phyloP scores from a whole-genome alignment of 2,888 invertebrate genomes.

The Archips crataeganus region DNA sequence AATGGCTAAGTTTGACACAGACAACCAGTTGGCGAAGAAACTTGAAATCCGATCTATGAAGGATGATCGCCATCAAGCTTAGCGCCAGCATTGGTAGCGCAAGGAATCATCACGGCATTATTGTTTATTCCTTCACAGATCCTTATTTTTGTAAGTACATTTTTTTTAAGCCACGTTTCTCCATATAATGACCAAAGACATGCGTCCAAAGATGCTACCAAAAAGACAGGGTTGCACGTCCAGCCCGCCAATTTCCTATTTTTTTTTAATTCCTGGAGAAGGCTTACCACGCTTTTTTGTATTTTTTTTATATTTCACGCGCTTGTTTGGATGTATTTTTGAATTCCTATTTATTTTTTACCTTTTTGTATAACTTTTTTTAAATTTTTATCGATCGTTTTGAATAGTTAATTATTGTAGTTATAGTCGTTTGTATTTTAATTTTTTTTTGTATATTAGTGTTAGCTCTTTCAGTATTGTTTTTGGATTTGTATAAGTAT shows the following conservation, averaged over 20 bases:
- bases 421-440: slow-evolving; percentile 42
- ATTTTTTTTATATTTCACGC: slow-evolving; percentile 59
- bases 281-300: slow-evolving; percentile 54
- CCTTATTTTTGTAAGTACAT: slow-evolving; percentile 62
- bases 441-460: slow-evolving; percentile 59
- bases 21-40: not conserved
- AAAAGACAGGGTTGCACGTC: slow-evolving; percentile 67
- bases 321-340: slow-evolving; percentile 79
- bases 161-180: slow-evolving; percentile 60
- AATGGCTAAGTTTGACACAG: not conserved
- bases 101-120: slow-evolving; percentile 27
- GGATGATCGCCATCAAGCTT: not conserved
- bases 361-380: slow-evolving; percentile 77
- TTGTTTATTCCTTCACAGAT: slow-evolving; percentile 53
- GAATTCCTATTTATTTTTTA: slow-evolving; percentile 80
- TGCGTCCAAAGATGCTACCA: slow-evolving; percentile 69
- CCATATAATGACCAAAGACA: slow-evolving; percentile 73
- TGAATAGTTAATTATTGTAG: slow-evolving; percentile 48
- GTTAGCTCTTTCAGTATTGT: slow-evolving; percentile 70
- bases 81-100: slow-evolving; percentile 6
- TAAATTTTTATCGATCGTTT: slow-evolving; percentile 55
- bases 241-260: slow-evolving; percentile 61
- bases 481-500: slow-evolving; percentile 55
- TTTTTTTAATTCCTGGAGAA: slow-evolving; percentile 64
- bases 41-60: not conserved